A percentile compares a stretch with the other conserved stretches of the same genome.
Evolutionary conservation across 2,888 invertebrate species (phyloP).

Genomic region (Eupithecia dodoneata): DNA sequence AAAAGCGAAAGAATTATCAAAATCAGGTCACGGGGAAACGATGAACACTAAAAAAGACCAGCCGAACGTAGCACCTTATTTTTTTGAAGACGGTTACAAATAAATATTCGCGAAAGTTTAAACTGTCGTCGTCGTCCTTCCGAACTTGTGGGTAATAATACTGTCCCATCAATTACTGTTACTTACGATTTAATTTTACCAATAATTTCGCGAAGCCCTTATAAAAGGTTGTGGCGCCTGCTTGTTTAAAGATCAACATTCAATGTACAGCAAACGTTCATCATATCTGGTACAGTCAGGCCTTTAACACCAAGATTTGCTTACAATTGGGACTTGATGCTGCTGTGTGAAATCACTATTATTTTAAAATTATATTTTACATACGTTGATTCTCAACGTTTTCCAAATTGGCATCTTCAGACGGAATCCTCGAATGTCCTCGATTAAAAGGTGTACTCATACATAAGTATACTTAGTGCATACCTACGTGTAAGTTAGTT

Average conservation of each 20-base stretch:
- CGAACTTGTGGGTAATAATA: too few relatives aligned
- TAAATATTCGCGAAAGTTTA: too few relatives aligned
- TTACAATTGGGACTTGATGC: background rate
- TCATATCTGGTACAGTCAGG: background rate
- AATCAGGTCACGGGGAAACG: too few relatives aligned
- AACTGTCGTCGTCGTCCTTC: too few relatives aligned
- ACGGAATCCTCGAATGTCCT: background rate
- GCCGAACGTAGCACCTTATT: too few relatives aligned
- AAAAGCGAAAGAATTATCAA: too few relatives aligned
- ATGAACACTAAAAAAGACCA: too few relatives aligned
- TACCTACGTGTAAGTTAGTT: background rate
- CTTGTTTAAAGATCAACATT: background rate
- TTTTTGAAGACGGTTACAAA: too few relatives aligned
- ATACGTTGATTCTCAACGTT: background rate
- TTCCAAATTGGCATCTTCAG: background rate
- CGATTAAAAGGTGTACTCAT: background rate
- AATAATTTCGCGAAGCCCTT: background rate
- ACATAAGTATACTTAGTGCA: background rate
- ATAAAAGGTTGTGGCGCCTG: background rate
- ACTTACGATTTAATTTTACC: background rate
- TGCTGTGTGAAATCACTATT: background rate
- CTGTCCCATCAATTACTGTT: background rate
- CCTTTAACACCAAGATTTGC: background rate
- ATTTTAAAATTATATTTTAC: background rate
- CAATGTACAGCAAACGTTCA: background rate